phyloP scores from a whole-genome alignment of 2,888 invertebrate genomes.

The Lasioglossum lativentre region DNA sequence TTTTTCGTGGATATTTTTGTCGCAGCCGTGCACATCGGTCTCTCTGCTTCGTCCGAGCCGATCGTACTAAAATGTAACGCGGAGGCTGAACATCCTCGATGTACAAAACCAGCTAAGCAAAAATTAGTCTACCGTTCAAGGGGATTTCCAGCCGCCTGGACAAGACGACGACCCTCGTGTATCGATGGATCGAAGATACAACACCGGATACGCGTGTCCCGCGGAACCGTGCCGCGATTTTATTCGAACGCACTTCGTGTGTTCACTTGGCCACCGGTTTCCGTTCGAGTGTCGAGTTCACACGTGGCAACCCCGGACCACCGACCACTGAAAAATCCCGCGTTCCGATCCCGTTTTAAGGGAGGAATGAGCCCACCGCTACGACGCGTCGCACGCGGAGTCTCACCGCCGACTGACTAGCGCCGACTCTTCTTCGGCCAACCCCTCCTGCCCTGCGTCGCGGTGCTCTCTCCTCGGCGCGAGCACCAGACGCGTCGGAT shows the following conservation, averaged over 20 bases:
- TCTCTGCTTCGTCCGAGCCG: constrained; percentile 44
- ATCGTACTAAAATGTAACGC: constrained; percentile 41
- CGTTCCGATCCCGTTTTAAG: background rate
- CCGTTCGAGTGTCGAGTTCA: background rate
- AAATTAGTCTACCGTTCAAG: constrained; percentile 18
- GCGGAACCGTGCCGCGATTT: background rate
- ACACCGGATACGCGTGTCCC: background rate
- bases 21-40: constrained; percentile 65
- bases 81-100: constrained; percentile 27
- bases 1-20: constrained; percentile 81
- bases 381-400: constrained; percentile 76
- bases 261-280: background rate
- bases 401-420: constrained; percentile 79
- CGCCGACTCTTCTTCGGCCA: constrained; percentile 38
- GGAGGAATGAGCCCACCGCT: constrained; percentile 7
- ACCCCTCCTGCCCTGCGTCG: constrained; percentile 34
- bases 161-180: background rate
- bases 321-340: constrained; percentile 21
- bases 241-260: background rate
- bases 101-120: background rate
- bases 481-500: constrained; percentile 46
- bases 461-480: constrained; percentile 13
- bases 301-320: constrained; percentile 25
- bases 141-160: background rate
- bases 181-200: background rate